Percentiles rank a stretch among this genome's conserved stretches.
Conservation (phyloP, 2,113 vertebrate species). For the Budorcas taxicolor region DNA sequence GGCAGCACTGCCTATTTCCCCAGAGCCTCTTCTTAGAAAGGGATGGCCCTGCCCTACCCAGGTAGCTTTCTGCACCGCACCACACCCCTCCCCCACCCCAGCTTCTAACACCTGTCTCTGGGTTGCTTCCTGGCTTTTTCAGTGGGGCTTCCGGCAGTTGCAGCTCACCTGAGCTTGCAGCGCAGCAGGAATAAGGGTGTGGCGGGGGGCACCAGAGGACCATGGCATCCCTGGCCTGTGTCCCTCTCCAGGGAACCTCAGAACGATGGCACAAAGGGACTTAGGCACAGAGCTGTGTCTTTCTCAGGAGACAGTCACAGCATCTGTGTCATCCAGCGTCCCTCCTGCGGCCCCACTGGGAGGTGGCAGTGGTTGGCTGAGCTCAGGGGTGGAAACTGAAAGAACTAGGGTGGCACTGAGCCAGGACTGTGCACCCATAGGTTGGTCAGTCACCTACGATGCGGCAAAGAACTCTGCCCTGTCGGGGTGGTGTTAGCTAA, state of each 20-base stretch:
- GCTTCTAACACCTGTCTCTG: neutral
- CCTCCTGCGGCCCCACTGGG: rapidly evolving
- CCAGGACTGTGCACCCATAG: neutral
- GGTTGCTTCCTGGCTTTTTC: neutral
- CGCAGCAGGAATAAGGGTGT: neutral
- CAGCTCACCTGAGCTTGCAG: neutral
- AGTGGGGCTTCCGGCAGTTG: neutral
- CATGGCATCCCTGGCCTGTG: neutral
- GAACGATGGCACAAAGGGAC: neutral
- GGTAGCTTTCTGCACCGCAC: neutral
- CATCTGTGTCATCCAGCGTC: neutral
- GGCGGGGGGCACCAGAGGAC: neutral
- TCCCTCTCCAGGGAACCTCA: neutral
- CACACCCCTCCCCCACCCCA: rapidly evolving
- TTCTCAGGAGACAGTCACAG: neutral
- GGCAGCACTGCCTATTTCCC: neutral
- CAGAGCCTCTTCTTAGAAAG: neutral
- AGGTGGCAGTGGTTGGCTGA: neutral
- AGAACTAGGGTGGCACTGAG: neutral
- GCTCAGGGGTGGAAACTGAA: neutral
- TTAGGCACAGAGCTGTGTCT: neutral
- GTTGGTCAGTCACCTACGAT: neutral
- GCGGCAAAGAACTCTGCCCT: neutral
- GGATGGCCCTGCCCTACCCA: neutral
- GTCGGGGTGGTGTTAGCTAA: neutral